Base-by-base conservation (phyloP, 2,113 vertebrate species). In the Gadus macrocephalus region DNA sequence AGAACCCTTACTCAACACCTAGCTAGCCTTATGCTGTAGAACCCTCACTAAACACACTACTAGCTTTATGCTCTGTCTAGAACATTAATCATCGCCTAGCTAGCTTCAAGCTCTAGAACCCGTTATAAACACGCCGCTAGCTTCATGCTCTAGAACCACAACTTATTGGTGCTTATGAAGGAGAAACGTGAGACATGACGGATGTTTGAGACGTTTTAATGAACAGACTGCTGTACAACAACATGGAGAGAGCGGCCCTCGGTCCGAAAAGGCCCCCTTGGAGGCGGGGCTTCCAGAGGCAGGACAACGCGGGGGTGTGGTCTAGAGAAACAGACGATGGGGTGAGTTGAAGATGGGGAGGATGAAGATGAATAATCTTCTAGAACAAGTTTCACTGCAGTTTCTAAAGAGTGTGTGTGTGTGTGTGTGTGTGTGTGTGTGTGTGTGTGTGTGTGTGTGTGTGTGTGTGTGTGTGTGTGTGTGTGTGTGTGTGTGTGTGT, bases 151-250 rank as follows among this genome's bases (percentile, higher is more conserved):
- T 61, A 22, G 59, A 61, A 20, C n/a, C 1, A 20, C 20, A 61
- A 61, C 58, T 61, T 61, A 19, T 66, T 4, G 49, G 17, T 69
- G 73, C 65, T 69, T 35, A 25, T 53, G 74, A 62, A 42, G 2
- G 75, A 69, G 70, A 60, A 67, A 74, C 28, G 5, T 71, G 73
- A 76, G 74, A 73, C 27, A 74, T 58, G 67, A 67, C 62, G 63
- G 68, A 61, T 8, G n/a, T 74, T 78, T 75, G 58, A 67, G 74
- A 77, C 68, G 58, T 58, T 86, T 86, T 83, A 85, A 85, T 82
- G 87, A 49, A 62, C 62, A 64, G 64, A 20, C 15, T 63, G 27
- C 22, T 80, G 78, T 76, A 75, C 73, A 70, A 75, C 72, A 75
- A 77, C 71, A 79, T 20, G 64, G 59, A 66, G 53, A 49, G 70